These are phyloP conservation scores for Simalia tracyae DNA, from an alignment of 2,797 vertebrate species.

Conservation along the genomic window DNA sequence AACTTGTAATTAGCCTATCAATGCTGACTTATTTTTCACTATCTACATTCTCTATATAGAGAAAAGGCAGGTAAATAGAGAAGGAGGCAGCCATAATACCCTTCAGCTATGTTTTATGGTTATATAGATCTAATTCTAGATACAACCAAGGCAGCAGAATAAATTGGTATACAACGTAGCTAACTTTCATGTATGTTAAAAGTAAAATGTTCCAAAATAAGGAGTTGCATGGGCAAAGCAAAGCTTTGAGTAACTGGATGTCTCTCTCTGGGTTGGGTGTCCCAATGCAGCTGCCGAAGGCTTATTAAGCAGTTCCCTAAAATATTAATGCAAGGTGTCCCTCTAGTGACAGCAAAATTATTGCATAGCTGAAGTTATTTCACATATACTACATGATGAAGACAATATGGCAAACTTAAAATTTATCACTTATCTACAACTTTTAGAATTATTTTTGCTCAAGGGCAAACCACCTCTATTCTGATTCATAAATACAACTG, in stretches of 20 bases:
- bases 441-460: not conserved
- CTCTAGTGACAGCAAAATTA: constrained; percentile 29
- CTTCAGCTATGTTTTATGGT: not conserved
- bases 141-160: not conserved
- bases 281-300: not conserved
- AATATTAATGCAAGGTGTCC: constrained; percentile 34
- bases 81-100: not conserved
- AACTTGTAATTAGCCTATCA: not conserved
- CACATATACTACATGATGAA: not conserved
- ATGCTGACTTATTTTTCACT: not conserved
- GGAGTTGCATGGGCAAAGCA: not conserved
- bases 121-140: not conserved
- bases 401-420: constrained; percentile 4
- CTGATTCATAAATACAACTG: not conserved
- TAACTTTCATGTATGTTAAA: not conserved
- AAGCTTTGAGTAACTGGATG: not conserved
- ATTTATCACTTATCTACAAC: not conserved
- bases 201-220: not conserved
- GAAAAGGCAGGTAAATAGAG: not conserved
- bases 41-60: not conserved
- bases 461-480: not conserved
- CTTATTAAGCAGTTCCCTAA: not conserved
- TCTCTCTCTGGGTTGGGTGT: not conserved
- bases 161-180: not conserved
- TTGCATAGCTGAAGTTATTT: not conserved